Evolutionary conservation across 2,888 invertebrate genomes (phyloP), one percentile per base, ranked within the genome.

Genomic region (Teinopalpus imperialis): DNA sequence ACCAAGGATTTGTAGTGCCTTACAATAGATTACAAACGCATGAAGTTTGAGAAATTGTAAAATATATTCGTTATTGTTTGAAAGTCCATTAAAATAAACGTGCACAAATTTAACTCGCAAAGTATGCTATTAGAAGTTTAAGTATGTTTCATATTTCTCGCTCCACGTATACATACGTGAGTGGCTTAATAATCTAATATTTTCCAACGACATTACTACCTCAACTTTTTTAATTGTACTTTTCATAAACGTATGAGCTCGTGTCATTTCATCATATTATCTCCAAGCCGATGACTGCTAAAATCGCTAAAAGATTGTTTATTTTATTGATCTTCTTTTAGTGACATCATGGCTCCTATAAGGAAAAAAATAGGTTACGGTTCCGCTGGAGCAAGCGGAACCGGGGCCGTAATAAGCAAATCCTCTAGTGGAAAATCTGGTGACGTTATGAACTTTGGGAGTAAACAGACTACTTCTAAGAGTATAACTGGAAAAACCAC

Each of bases 351-450:
- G 81, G 79, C 81, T 41, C 74, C 78, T 0, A 69, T 69, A 40
- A 69, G 40, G 36, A 81, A 78, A 52, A 79, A 79, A 48, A 23
- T 63, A 7, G 57, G 63, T 23, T 49, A 67, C 52, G 69, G 74
- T 59, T 59, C 73, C 59, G 56, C 64, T 20, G 60, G 56, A 2
- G 83, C 79, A 52, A 69, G 69, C 59, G 79, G 77, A 48, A 57
- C 64, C 54, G 67, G 37, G 16, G 47, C 74, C 29, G 35, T 59
- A 3, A 24, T 54, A 2, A 57, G 59, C 3, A 68, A 65, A 48
- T 36, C 43, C 10, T 43, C 51, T 1, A 43, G 48, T 1, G 53
- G 53, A 12, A 59, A 59, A 47, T 49, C 31, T 8, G 37, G 41
- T 2, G 42, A 14, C 20, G 14, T n/a, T 13, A 24, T 41, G 12